phyloP scores from a whole-genome alignment of 2,113 vertebrate genomes.

The Trachemys scripta region DNA sequence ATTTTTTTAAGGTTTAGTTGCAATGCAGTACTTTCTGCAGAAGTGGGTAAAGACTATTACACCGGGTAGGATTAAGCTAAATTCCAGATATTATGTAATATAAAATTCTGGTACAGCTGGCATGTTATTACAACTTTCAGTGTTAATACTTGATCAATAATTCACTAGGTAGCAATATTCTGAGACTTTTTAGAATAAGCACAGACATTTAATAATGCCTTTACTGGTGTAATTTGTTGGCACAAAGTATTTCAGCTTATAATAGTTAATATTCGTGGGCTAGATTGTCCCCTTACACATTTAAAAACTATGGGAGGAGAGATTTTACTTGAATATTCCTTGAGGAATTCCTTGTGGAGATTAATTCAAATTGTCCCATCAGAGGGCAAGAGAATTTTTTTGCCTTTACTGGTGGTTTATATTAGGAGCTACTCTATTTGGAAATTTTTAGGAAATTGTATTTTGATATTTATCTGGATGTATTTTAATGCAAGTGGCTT shows the following conservation, averaged over 20 bases:
- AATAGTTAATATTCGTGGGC: neutral
- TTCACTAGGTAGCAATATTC: neutral
- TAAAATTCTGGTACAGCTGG: neutral
- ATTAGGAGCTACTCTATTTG: neutral
- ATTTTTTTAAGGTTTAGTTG: neutral
- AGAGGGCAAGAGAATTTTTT: neutral
- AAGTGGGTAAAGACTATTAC: neutral
- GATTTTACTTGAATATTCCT: neutral
- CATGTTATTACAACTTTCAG: neutral
- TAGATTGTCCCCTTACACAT: neutral
- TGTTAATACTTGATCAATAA: neutral
- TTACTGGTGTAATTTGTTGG: conserved; percentile 20
- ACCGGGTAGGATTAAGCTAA: neutral
- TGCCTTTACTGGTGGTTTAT: neutral
- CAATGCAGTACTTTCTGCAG: neutral
- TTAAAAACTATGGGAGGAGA: conserved; percentile 2
- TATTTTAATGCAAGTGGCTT: neutral
- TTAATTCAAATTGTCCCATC: neutral
- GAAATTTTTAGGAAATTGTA: neutral
- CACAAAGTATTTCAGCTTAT: neutral
- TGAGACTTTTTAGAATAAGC: neutral
- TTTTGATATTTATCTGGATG: neutral
- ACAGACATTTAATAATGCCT: neutral
- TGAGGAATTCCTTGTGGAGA: neutral
- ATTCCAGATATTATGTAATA: neutral